Percentiles rank a stretch among this genome's conserved stretches.
These are phyloP conservation scores for Ephydatia muelleri DNA, from an alignment of 37 sponge, comb jelly and placozoan genomes.

Conservation along the genomic window DNA sequence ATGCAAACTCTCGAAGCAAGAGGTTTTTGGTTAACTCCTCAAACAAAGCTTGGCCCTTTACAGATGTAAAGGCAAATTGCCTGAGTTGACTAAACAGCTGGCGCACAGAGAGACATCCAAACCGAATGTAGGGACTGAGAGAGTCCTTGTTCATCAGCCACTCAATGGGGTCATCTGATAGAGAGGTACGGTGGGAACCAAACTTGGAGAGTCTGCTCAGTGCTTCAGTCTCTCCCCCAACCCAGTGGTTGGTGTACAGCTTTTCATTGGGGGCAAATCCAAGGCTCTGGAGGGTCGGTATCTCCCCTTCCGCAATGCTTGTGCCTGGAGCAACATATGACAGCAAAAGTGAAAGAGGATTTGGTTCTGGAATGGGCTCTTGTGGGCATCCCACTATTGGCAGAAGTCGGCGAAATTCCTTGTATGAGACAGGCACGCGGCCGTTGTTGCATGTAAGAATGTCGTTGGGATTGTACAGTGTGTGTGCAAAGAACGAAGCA, in stretches of 20 bases:
- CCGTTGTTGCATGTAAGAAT: conserved; percentile 48
- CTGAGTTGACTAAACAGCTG: conserved; percentile 67
- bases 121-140: conserved; percentile 84
- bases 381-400: conserved; percentile 57
- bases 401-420: conserved; percentile 49
- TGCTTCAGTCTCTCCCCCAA: conserved; percentile 78
- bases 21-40: conserved; percentile 63
- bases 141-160: conserved; percentile 66
- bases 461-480: conserved; percentile 69
- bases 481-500: conserved; percentile 47
- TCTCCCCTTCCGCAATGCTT: conserved; percentile 21
- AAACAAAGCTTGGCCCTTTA: conserved; percentile 54
- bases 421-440: conserved; percentile 59
- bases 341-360: conserved; percentile 27
- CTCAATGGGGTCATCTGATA: conserved; percentile 40
- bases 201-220: conserved; percentile 61
- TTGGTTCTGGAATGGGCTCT: conserved; percentile 59
- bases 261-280: conserved; percentile 26
- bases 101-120: conserved; percentile 82
- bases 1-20: conserved; percentile 80
- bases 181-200: conserved; percentile 36
- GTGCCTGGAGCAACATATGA: not conserved
- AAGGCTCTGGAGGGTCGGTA: conserved; percentile 55
- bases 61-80: conserved; percentile 61
- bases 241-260: conserved; percentile 62